Evolutionary conservation across 2,113 vertebrate species (phyloP), one percentile per base, ranked within the genome.

Genomic region (Lanius ludovicianus): DNA sequence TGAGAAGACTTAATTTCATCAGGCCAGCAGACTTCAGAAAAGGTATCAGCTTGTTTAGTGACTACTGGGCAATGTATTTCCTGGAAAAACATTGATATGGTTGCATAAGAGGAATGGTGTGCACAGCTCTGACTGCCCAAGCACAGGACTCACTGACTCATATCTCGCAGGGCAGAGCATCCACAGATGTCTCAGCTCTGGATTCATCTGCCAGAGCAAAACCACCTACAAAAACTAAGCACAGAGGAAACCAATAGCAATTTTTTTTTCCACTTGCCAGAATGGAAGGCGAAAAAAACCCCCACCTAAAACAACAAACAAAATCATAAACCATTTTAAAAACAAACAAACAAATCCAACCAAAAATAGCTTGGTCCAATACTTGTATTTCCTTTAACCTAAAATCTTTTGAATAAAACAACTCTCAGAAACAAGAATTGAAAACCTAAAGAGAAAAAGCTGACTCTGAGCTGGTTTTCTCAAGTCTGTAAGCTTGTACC

Each of bases 1-100:
- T 17, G n/a, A 87, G 31, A 42, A 84, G 3, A 27, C 33, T 78
- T 1, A 10, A 75, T 84, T 89, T 93, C 83, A 67, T 56, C 59
- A 84, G 0, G 0, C 35, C 0, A 0, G 7, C 70, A 73, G 50
- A 30, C 30, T 81, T 80, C 18, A 65, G 67, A 39, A 28, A 47
- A 20, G 2, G 5, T 62, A 89, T 70, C 1, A 70, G 50, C 41
- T 84, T 65, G 55, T 70, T 88, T 55, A 84, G 64, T 1, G 0
- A 30, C 86, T 84, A 59, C 74, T 31, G 76, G 53, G 42, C 16
- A 47, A 37, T 5, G 3, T 4, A 31, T 70, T 92, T 90, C 63
- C 79, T 55, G 60, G 90, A 30, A 67, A 39, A 84, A 27, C 1
- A 31, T 15, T 2, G 33, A 21, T 42, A 50, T 0, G 4, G 33